Percentiles rank a stretch among this genome's conserved stretches.
phyloP scores from a whole-genome alignment of 2,888 invertebrate genomes.

The Drosophila melanosoma region DNA sequence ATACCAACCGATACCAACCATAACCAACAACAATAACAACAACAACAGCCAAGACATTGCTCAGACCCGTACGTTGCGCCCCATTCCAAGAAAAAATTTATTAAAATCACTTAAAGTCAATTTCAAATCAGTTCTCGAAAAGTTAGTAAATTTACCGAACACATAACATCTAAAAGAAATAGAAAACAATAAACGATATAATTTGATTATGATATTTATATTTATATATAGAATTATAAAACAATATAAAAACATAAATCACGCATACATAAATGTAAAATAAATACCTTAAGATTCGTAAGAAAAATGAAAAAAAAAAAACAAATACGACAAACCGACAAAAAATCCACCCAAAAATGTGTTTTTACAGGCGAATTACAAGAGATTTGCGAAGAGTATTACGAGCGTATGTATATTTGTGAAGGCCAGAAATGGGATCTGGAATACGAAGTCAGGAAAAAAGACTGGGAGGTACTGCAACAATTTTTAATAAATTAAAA shows the following conservation, averaged over 20 bases:
- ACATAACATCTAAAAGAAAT: conserved; percentile 75
- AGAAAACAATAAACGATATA: conserved; percentile 30
- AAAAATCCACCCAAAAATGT: conserved; percentile 46
- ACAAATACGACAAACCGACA: conserved; percentile 20
- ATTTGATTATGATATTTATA: conserved; percentile 24
- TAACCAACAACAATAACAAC: conserved; percentile 53
- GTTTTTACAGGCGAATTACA: conserved; percentile 88
- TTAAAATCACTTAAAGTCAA: conserved; percentile 42
- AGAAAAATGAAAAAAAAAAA: conserved; percentile 22
- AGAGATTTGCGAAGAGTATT: conserved; percentile 97
- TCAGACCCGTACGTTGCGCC: conserved; percentile 50
- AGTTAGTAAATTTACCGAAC: conserved; percentile 65
- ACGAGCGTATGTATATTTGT: conserved; percentile 98
- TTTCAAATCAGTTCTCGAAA: conserved; percentile 48
- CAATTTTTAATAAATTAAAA: conserved; percentile 67
- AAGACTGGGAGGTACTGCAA: conserved; percentile 98
- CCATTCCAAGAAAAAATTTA: conserved; percentile 42
- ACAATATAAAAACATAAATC: conserved; percentile 32
- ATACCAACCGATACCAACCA: conserved; percentile 39
- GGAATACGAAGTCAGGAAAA: conserved; percentile 99
- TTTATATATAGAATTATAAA: conserved; percentile 26
- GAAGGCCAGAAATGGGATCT: conserved; percentile 99
- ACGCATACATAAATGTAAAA: conserved; percentile 38
- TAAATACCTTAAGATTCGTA: conserved; percentile 46
- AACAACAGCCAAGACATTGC: conserved; percentile 52